Conservation (phyloP, 2,888 invertebrate genomes). For the Phlogophora meticulosa region DNA sequence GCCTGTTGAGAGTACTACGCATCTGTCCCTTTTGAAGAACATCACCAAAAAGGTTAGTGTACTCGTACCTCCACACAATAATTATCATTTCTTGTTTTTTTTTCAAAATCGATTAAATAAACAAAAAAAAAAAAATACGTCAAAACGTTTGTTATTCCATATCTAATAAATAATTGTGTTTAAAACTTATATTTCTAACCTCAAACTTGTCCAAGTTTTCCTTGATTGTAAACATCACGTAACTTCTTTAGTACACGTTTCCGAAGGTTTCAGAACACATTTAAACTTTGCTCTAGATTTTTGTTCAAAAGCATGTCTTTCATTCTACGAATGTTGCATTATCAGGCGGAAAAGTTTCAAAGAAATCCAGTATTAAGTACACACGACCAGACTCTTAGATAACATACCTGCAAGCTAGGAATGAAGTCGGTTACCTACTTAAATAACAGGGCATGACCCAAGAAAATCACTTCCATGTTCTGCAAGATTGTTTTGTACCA, state of each 20-base stretch:
- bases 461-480: constrained; percentile 33
- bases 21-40: too few relatives aligned
- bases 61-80: too few relatives aligned
- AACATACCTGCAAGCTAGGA: background rate
- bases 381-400: background rate
- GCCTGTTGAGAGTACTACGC: too few relatives aligned
- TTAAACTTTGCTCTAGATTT: constrained; percentile 1
- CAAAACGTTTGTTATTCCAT: too few relatives aligned
- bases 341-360: constrained; percentile 1
- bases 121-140: too few relatives aligned
- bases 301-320: background rate
- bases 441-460: constrained; percentile 17
- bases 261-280: background rate
- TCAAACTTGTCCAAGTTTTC: background rate
- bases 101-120: too few relatives aligned
- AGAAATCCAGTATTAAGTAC: background rate
- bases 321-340: background rate
- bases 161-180: background rate
- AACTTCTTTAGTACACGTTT: constrained; percentile 4
- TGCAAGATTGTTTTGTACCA: constrained; percentile 32
- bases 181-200: background rate
- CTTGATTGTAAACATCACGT: background rate
- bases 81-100: too few relatives aligned
- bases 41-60: too few relatives aligned
- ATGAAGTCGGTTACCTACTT: background rate